phyloP scores from a whole-genome alignment of 1,140 invertebrate genomes.

The Frieseomelitta varia region DNA sequence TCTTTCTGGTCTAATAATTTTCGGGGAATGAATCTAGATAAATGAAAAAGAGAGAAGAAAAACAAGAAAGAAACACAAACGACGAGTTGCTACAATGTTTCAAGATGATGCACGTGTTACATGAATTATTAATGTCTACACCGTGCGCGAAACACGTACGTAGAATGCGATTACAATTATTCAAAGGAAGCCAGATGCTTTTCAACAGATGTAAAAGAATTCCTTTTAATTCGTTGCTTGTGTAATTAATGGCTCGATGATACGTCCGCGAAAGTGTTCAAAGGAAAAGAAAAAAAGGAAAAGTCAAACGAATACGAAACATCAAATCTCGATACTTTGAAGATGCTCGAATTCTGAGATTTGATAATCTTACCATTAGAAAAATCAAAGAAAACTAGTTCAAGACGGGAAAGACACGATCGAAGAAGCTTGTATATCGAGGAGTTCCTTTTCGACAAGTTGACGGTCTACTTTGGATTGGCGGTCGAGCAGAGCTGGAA shows the following conservation, averaged over 20 bases:
- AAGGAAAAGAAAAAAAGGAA: not conserved
- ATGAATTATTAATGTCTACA: conserved; percentile 10
- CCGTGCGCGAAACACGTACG: not conserved
- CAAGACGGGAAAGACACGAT: no score
- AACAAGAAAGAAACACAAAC: no score
- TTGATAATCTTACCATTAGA: no score
- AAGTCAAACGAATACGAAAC: no score
- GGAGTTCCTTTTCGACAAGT: not conserved
- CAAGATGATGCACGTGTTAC: not conserved
- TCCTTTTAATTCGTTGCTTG: not conserved
- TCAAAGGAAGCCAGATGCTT: not conserved
- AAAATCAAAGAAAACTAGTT: no score
- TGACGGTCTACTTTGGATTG: not conserved
- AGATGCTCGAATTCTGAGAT: no score
- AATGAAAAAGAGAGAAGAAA: not conserved
- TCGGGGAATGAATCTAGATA: conserved; percentile 1
- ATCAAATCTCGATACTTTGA: no score
- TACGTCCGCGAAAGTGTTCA: not conserved
- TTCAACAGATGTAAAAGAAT: not conserved
- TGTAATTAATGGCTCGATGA: not conserved
- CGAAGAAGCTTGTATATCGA: no score
- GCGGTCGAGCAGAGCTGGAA: no score
- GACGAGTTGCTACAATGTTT: not conserved
- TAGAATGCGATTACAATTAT: not conserved
- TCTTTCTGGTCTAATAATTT: not conserved